Base-by-base conservation (phyloP, 2,113 vertebrate genomes). In the Leuciscus idus region DNA sequence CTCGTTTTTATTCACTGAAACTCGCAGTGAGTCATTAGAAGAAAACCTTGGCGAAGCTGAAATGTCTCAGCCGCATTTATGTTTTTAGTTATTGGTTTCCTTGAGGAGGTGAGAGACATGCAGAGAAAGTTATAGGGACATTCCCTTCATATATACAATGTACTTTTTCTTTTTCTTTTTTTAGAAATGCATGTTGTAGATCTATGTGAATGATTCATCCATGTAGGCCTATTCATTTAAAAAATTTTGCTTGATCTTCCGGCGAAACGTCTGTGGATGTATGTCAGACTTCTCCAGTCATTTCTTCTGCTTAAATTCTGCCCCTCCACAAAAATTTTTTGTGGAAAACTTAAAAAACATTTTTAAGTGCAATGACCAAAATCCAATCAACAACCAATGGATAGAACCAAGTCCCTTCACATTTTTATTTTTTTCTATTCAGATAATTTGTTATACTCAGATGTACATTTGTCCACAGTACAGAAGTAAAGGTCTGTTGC, bases 31-130 rank as follows among this genome's bases (percentile, higher is more conserved):
- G 80, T 87, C 77, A 87, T 62, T 74, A 50, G 26, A 62, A 83
- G 86, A 75, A 86, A 86, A 66, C 21, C 21, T 80, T 80, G 75
- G 55, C 46, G 1, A 85, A 72, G 75, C 55, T 72, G 70, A 78
- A 72, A 84, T 72, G 78, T 68, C 36, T 39, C 50, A 23, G 19
- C 3, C 21, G 9, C 82, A 62, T 59, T 76, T 76, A 43, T 70
- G 46, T 85, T 57, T 64, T 87, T 76, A 52, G 74, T 89, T 81
- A 84, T 86, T 81, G 0, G 68, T 80, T 84, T 76, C 59, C 52
- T 59, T 86, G 86, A 85, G 85, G 72, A 79, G 83, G 79, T 83
- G 28, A 33, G 15, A 68, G 66, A 43, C 59, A 55, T 8, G 6
- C 21, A 62, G 57, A 81, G 81, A 85, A 85, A 82, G 83, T 83